A percentile compares a stretch with the other conserved stretches of the same genome.
Evolutionary conservation across 2,797 vertebrate genomes (phyloP).

Genomic region (Neosalanx taihuensis): DNA sequence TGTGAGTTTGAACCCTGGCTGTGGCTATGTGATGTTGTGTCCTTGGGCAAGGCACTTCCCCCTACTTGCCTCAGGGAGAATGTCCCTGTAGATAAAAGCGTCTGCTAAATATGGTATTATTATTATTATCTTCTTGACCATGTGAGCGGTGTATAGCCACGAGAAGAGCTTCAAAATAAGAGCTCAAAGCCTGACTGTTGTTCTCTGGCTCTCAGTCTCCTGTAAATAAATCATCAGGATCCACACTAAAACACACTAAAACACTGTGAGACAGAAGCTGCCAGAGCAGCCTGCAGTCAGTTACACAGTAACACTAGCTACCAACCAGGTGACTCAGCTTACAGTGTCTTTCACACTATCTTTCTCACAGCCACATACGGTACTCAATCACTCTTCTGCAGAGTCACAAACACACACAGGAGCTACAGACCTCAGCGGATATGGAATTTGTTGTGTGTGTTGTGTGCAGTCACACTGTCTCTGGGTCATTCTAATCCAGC

Average conservation of each 20-base stretch:
- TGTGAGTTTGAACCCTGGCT: too few relatives aligned
- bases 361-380: slow-evolving; percentile 30
- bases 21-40: too few relatives aligned
- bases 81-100: too few relatives aligned
- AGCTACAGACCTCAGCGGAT: not conserved
- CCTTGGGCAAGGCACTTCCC: too few relatives aligned
- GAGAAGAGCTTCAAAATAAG: slow-evolving; percentile 9
- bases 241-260: slow-evolving; percentile 17
- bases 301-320: slow-evolving; percentile 37
- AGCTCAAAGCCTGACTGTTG: slow-evolving; percentile 29
- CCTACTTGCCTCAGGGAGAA: too few relatives aligned
- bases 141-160: not conserved
- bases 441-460: slow-evolving; percentile 10
- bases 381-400: too few relatives aligned
- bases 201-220: slow-evolving; percentile 25
- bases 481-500: slow-evolving; percentile 28
- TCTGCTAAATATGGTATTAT: too few relatives aligned
- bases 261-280: not conserved
- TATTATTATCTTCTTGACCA: not conserved
- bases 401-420: not conserved
- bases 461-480: slow-evolving; percentile 27
- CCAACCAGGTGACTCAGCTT: too few relatives aligned
- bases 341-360: too few relatives aligned
- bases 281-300: slow-evolving; percentile 38
- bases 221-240: slow-evolving; percentile 56